These are phyloP conservation scores for Chrysolina americana DNA, from an alignment of 2,888 invertebrate species.

Conservation along the genomic window DNA sequence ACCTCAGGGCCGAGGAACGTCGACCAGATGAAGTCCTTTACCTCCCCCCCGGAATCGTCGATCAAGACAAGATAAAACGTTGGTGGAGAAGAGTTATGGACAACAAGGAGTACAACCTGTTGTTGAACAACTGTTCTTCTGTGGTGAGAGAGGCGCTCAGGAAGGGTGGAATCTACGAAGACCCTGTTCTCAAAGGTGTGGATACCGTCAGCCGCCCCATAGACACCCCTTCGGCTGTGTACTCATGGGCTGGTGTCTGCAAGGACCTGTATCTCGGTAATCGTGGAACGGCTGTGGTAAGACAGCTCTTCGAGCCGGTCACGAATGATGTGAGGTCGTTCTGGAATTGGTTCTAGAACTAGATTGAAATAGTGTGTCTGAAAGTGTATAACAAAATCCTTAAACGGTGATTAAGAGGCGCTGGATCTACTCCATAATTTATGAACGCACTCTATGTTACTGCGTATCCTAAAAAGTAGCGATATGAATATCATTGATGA, in stretches of 20 bases:
- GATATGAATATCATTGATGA: too few species aligned
- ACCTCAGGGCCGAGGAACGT: background rate
- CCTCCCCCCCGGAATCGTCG: constrained; percentile 3
- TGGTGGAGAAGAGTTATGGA: constrained; percentile 9
- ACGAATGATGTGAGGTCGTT: background rate
- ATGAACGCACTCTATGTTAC: too few species aligned
- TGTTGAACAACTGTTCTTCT: constrained; percentile 10
- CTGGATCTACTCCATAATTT: too few species aligned
- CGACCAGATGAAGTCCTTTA: background rate
- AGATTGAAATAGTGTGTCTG: background rate
- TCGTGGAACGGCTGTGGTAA: background rate
- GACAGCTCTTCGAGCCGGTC: background rate
- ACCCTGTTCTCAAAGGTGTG: constrained; percentile 4
- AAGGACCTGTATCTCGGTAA: constrained; percentile 1
- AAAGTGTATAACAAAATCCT: too few species aligned
- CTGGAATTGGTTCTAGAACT: constrained; percentile 7
- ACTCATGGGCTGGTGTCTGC: background rate
- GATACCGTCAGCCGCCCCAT: background rate
- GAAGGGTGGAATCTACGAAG: constrained; percentile 2
- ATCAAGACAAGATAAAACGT: constrained; percentile 4
- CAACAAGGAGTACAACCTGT: background rate
- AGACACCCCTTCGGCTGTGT: constrained; percentile 15
- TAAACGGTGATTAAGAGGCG: too few species aligned
- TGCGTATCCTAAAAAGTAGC: too few species aligned
- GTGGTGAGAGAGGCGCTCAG: constrained; percentile 6